Base-by-base conservation (phyloP, 1,140 invertebrate genomes). In the Pogonus chalceus region DNA sequence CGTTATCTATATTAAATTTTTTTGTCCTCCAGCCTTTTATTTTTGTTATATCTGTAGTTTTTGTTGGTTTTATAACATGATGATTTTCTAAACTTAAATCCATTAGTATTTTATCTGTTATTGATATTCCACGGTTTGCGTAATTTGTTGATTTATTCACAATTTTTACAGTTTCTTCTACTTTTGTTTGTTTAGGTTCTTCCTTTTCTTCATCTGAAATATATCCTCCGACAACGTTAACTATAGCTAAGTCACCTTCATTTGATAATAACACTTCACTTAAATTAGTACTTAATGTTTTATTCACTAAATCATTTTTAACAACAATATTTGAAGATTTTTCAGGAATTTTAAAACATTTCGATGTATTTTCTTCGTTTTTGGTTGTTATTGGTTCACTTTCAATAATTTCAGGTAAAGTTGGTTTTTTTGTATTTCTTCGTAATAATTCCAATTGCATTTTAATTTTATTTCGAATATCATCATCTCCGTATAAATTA, bases 1-100 rank as follows among this genome's bases (percentile, higher is more conserved):
- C n/a, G 23, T 51, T 31, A 2, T 3, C 12, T 20, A 26, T 23
- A n/a, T 16, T 2, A 51, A 51, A 51, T 16, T 51, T 10, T 51
- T 51, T 51, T 9, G 23, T 26, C 1, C 26, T 12, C 49, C 49
- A 51, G 10, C 49, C 49, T 51, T 51, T 51, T 18, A 51, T 51
- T 51, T 51, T 51, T 14, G 23, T 51, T 18, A 51, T 51, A 26
- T 51, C 49, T 31, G 4, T 14, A 20, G 49, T 51, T 51, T 51
- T 51, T 2, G 23, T 51, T 20, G 49, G 49, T 51, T 9, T 20
- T 20, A 31, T 51, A 12, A 43, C 4, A 18, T 43, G 37, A 7
- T 7, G 37, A 12, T 43, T 3, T 12, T 43, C 3, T 18, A 16
- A 9, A 12, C 7, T 12, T 9, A 43, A 43, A 10, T 43, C 37